Evolutionary conservation across 1,140 invertebrate species (phyloP), one percentile per base, ranked within the genome.

Genomic region (Brachionus rubens): DNA sequence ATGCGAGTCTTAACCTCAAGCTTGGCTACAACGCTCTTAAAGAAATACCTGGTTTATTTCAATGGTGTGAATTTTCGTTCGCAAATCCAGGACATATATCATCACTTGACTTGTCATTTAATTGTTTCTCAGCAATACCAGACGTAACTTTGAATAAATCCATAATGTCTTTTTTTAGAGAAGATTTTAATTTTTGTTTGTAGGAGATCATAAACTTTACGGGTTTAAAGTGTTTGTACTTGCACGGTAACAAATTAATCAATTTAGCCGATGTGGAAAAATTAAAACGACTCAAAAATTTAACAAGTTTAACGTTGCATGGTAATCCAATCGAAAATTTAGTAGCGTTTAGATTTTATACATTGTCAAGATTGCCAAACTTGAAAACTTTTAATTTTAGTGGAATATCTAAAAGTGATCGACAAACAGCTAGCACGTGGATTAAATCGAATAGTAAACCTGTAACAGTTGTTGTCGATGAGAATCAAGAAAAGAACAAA

Each of bases 371-470:
- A 50, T 40, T 72, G 19, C 46, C 50, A 6, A 50, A 48, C 50
- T 54, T 72, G 19, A 72, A 50, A 21, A 36, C 28, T 4, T 14
- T 72, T 10, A 72, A 72, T 72, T 72, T 72, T 54, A 48, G 46
- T 54, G 68, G 46, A 16, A 50, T 72, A 5, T 72, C 68, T 10
- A 72, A 72, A 48, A 24, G 10, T 12, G 68, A 72, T 36, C 21
- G 68, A 33, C 68, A 50, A 41, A 72, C 68, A 33, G 68, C 68
- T 54, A 1, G 28, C 1, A 72, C 14, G 12, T 72, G 50, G 46
- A 50, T 72, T 14, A 72, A 72, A 28, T 72, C 68, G 40, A 72
- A 72, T 54, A 72, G 40, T 24, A 65, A 65, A 46, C 59, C 59
- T 33, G 54, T 59, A 33, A 59, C 54, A 33, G n/a, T 59, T 4